Percentiles rank a stretch among this genome's conserved stretches.
Evolutionary conservation across 2,888 invertebrate genomes (phyloP).

Genomic region (Ditula angustiorana): DNA sequence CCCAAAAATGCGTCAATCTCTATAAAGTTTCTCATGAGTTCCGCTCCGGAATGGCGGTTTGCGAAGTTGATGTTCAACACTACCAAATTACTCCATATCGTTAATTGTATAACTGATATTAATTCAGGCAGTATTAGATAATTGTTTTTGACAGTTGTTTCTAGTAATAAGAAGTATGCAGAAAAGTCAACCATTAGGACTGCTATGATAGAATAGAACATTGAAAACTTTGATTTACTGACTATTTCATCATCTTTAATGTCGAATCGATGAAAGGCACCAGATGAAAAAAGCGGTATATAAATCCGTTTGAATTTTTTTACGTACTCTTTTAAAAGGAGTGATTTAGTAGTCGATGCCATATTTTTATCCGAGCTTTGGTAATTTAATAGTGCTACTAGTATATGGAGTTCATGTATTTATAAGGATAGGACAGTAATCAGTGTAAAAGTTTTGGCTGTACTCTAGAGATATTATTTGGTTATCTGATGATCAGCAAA

Average conservation of each 20-base stretch:
- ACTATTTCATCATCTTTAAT: slow-evolving; percentile 55
- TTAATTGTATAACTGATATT: slow-evolving; percentile 53
- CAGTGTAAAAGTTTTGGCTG: not conserved
- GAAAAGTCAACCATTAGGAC: slow-evolving; percentile 46
- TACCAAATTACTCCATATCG: slow-evolving; percentile 51
- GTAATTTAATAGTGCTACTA: not conserved
- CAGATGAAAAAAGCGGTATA: slow-evolving; percentile 49
- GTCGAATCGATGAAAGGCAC: slow-evolving; percentile 61
- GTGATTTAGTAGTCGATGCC: not conserved
- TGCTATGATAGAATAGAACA: slow-evolving; percentile 50
- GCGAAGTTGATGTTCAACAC: slow-evolving; percentile 55
- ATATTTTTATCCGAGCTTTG: not conserved
- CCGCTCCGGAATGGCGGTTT: slow-evolving; percentile 52
- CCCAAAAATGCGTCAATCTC: slow-evolving; percentile 65
- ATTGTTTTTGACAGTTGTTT: slow-evolving; percentile 45
- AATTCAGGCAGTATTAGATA: slow-evolving; percentile 57
- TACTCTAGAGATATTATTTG: not conserved
- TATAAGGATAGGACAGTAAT: not conserved
- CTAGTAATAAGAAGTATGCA: slow-evolving; percentile 52
- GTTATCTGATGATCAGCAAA: not conserved
- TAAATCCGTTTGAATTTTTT: slow-evolving; percentile 1
- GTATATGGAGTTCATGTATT: not conserved
- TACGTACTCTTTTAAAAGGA: slow-evolving; percentile 18
- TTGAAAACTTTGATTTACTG: slow-evolving; percentile 47
- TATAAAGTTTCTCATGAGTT: slow-evolving; percentile 54